Percentiles rank a stretch among this genome's conserved stretches.
These are phyloP conservation scores for Maniola jurtina DNA, from an alignment of 1,140 invertebrate species.

Conservation along the genomic window DNA sequence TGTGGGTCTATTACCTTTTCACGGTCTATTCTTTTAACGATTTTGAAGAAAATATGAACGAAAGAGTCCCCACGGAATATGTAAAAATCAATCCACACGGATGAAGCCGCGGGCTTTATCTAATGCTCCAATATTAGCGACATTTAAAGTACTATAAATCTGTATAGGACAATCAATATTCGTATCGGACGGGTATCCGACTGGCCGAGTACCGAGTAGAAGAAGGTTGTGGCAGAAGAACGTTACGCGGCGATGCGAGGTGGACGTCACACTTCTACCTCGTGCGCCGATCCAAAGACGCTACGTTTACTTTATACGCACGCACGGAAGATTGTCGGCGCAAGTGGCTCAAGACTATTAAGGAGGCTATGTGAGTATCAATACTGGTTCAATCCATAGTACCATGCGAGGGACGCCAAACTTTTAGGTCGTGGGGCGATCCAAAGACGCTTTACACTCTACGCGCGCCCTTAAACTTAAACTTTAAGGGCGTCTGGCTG, in stretches of 20 bases:
- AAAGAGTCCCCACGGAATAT: no score
- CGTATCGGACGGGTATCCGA: conserved; percentile 91
- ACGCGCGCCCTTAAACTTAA: no score
- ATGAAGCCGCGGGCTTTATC: no score
- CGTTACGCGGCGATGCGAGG: conserved; percentile 83
- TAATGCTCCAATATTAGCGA: no score
- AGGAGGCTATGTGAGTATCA: conserved; percentile 90
- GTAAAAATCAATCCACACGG: no score
- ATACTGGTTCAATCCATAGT: not conserved
- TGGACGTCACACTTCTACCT: conserved; percentile 92
- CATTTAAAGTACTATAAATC: not conserved
- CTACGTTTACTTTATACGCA: conserved; percentile 93
- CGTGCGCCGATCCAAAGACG: conserved; percentile 89
- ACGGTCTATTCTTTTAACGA: no score
- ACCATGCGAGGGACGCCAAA: conserved; percentile 78
- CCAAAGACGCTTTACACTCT: conserved; percentile 92
- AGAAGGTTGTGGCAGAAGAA: conserved; percentile 82
- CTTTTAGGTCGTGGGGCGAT: conserved; percentile 91
- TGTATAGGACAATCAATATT: conserved; percentile 92
- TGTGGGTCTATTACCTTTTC: no score
- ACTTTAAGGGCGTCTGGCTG: no score
- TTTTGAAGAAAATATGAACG: no score
- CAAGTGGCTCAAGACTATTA: conserved; percentile 95
- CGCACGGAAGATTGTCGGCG: conserved; percentile 92
- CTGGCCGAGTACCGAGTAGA: conserved; percentile 93